These are phyloP conservation scores for Gobio gobio DNA, from an alignment of 2,113 vertebrate genomes.

Conservation along the genomic window DNA sequence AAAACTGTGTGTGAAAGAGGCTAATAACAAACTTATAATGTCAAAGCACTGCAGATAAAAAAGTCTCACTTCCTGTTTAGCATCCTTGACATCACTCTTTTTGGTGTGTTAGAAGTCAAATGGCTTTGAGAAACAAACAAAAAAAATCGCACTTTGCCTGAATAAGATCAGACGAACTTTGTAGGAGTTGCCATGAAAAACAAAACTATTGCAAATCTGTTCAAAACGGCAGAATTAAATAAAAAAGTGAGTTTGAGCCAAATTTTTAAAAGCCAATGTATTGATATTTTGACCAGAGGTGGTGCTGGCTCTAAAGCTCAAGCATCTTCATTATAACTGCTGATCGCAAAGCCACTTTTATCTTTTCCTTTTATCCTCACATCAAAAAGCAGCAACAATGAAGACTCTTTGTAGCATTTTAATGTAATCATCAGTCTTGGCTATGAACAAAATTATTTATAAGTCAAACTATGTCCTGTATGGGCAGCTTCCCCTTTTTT, in stretches of 20 bases:
- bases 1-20: no score
- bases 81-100: neutral
- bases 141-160: neutral
- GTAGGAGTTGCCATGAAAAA: no score
- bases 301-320: neutral
- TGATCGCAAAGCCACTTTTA: neutral
- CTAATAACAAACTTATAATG: neutral
- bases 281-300: neutral
- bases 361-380: constrained; percentile 43
- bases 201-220: no score
- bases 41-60: neutral
- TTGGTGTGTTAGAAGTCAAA: neutral
- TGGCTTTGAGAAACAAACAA: no score
- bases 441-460: constrained; percentile 6
- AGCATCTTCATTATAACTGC: neutral
- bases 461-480: constrained; percentile 11
- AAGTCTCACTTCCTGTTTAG: neutral
- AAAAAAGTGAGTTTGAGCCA: neutral
- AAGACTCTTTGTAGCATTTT: neutral
- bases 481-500: neutral
- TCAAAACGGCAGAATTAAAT: no score
- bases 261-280: neutral
- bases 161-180: neutral
- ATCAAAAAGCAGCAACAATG: neutral
- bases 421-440: neutral